Conservation (phyloP, 64 coral and sea anemone species). For the Stylophora pistillata region DNA sequence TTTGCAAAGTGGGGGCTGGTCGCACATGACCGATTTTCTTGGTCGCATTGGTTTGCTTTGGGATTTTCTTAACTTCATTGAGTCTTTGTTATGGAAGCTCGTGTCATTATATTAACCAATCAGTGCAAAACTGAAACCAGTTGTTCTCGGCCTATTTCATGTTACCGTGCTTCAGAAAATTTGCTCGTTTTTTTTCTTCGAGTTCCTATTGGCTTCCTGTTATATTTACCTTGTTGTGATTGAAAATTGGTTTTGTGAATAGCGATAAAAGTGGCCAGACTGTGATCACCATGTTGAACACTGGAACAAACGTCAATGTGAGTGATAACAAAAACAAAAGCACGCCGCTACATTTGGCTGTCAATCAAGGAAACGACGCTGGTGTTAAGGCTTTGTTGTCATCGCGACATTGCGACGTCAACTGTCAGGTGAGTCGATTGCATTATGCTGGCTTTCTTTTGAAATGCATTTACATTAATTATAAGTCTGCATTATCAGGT, state of each 20-base stretch:
- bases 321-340: slow-evolving; percentile 65
- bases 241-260: neutral
- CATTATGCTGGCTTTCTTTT: neutral
- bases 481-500: no score
- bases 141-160: no score
- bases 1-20: no score
- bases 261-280: slow-evolving; percentile 66
- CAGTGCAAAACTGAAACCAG: no score
- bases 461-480: neutral
- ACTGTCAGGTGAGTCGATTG: slow-evolving; percentile 52
- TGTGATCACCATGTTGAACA: slow-evolving; percentile 46
- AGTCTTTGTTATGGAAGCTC: no score
- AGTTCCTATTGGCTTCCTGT: no score
- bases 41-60: no score
- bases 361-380: slow-evolving; percentile 63
- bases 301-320: slow-evolving; percentile 59
- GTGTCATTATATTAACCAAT: no score
- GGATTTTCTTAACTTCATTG: no score
- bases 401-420: slow-evolving; percentile 68
- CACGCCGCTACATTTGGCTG: slow-evolving; percentile 78
- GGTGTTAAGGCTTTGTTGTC: slow-evolving; percentile 49
- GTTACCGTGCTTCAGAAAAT: no score
- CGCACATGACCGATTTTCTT: no score
- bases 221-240: neutral
- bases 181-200: no score